phyloP scores from a whole-genome alignment of 2,797 vertebrate genomes.

The Momotus momota region DNA sequence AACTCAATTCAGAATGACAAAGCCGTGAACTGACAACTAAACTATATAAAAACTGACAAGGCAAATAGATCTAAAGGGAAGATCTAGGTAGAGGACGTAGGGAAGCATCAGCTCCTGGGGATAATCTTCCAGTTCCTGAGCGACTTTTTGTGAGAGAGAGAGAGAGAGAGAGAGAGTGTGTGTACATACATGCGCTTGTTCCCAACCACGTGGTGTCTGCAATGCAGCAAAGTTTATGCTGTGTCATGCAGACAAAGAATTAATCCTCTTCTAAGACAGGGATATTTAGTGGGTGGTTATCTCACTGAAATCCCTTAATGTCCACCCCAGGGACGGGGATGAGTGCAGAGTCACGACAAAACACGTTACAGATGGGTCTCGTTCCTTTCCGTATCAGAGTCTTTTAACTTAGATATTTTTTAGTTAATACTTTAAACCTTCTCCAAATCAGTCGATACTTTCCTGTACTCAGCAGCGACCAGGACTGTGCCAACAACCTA shows the following conservation, averaged over 20 bases:
- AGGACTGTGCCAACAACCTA: not conserved
- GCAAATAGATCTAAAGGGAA: not conserved
- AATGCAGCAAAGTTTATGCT: slow-evolving; percentile 67
- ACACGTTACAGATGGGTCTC: not conserved
- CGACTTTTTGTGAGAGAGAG: not conserved
- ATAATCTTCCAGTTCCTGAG: not conserved
- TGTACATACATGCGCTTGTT: not conserved
- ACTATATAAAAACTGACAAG: not conserved
- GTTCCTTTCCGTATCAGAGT: not conserved
- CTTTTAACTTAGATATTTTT: not conserved
- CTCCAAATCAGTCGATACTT: not conserved
- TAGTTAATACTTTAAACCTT: not conserved
- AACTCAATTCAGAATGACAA: not conserved
- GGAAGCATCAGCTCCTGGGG: not conserved
- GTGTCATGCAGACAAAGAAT: slow-evolving; percentile 24
- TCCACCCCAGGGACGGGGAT: not conserved
- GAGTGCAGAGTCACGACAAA: not conserved
- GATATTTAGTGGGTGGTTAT: not conserved
- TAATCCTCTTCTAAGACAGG: not conserved
- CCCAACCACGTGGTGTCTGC: slow-evolving; percentile 26
- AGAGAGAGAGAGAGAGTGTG: not conserved
- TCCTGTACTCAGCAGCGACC: not conserved
- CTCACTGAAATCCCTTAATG: not conserved
- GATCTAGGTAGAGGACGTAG: not conserved
- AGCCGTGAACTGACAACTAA: not conserved